Percentiles rank a stretch among this genome's conserved stretches.
phyloP scores from a whole-genome alignment of 2,888 invertebrate genomes.

The Suillia variegata region DNA sequence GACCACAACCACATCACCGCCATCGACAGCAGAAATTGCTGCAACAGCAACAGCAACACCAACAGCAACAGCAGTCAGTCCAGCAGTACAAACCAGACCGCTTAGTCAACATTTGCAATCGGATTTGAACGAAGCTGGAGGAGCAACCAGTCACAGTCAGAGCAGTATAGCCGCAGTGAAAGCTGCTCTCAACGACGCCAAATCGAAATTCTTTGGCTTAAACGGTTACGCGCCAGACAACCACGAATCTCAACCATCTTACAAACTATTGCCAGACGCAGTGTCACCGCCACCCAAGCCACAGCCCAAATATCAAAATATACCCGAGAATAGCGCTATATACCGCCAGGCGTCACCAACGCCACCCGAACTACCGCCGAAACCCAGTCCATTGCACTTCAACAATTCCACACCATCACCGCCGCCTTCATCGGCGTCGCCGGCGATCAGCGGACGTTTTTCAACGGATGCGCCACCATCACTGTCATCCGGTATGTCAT shows the following conservation, averaged over 20 bases:
- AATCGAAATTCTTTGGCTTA: conserved; percentile 60
- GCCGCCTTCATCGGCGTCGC: conserved; percentile 6
- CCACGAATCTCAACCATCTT: conserved; percentile 24
- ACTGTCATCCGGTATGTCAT: conserved; percentile 4
- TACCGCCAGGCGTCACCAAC: conserved; percentile 36
- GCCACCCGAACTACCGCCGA: conserved; percentile 35
- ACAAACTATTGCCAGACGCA: conserved; percentile 23
- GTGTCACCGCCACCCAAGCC: conserved; percentile 15
- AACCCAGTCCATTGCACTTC: conserved; percentile 17
- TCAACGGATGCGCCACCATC: neutral
- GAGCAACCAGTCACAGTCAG: too few species aligned
- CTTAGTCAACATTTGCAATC: conserved; percentile 46
- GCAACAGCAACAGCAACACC: conserved; percentile 15
- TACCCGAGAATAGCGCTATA: conserved; percentile 48
- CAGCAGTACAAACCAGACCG: conserved; percentile 30
- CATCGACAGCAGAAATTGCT: conserved; percentile 8
- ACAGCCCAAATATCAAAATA: conserved; percentile 48
- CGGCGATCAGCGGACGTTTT: neutral
- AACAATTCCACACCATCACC: conserved; percentile 20
- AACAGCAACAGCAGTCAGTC: conserved; percentile 1
- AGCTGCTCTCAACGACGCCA: conserved; percentile 60
- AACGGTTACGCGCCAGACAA: conserved; percentile 40
- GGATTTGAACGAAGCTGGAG: conserved; percentile 44
- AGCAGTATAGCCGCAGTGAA: conserved; percentile 56
- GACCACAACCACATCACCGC: neutral